Conservation (phyloP, 2,797 vertebrate genomes). For the Lithobates pipiens region DNA sequence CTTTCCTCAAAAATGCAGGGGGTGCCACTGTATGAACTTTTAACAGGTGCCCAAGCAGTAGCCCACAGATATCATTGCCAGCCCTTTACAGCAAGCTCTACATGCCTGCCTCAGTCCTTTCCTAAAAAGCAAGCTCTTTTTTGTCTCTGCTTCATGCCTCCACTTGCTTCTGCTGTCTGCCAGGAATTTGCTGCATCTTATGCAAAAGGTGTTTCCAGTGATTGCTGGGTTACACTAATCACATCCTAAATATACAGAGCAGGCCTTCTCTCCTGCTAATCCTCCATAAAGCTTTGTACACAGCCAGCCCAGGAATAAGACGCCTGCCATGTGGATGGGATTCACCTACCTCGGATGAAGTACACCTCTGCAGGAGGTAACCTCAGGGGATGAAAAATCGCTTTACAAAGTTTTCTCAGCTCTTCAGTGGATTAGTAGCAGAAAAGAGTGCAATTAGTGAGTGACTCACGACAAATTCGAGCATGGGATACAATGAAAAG, state of each 20-base stretch:
- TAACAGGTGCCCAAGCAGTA: too few species aligned
- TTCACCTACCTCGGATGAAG: background rate
- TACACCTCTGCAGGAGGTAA: background rate
- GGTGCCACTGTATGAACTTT: too few species aligned
- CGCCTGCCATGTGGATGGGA: background rate
- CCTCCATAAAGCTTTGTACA: constrained; percentile 7
- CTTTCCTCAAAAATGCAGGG: too few species aligned
- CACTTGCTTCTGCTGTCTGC: constrained; percentile 8
- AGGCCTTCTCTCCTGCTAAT: background rate
- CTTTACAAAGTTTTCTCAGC: background rate
- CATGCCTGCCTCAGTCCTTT: too few species aligned
- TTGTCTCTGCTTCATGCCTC: background rate
- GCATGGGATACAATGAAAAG: too few species aligned
- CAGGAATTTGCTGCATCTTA: constrained; percentile 9
- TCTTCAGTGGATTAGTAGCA: background rate
- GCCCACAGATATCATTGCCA: too few species aligned
- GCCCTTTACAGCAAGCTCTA: too few species aligned
- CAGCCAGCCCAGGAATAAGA: background rate
- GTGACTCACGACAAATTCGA: background rate
- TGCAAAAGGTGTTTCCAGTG: background rate
- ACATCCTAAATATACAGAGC: background rate
- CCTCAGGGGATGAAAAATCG: constrained; percentile 13
- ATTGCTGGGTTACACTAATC: constrained; percentile 9
- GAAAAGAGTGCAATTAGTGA: background rate
- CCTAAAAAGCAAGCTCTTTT: too few species aligned